These are phyloP conservation scores for Chelonus formosanus DNA, from an alignment of 2,888 invertebrate species.

Conservation along the genomic window DNA sequence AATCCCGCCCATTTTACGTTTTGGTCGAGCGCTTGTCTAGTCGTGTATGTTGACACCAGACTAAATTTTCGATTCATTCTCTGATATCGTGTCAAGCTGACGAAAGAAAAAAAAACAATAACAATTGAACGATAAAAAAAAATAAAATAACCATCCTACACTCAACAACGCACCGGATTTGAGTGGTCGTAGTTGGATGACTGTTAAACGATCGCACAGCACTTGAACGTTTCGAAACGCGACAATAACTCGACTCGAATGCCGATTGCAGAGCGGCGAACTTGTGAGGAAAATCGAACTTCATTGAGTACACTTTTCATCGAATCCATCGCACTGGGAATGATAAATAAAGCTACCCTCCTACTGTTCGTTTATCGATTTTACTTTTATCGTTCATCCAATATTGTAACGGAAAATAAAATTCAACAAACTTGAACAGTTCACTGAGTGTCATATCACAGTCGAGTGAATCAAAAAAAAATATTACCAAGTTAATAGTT, in stretches of 20 bases:
- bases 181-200: conserved; percentile 17
- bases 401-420: conserved; percentile 14
- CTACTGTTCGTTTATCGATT: background rate
- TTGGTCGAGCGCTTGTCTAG: conserved; percentile 21
- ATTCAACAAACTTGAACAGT: background rate
- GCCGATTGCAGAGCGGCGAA: conserved; percentile 15
- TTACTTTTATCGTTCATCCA: conserved; percentile 10
- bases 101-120: conserved; percentile 14
- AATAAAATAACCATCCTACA: conserved; percentile 3
- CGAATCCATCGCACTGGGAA: conserved; percentile 9
- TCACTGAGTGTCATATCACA: too few species aligned
- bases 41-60: conserved; percentile 39
- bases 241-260: conserved; percentile 27
- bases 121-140: conserved; percentile 3
- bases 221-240: conserved; percentile 22
- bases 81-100: conserved; percentile 27
- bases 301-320: conserved; percentile 6
- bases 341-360: conserved; percentile 4
- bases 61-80: conserved; percentile 42
- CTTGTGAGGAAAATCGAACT: conserved; percentile 13
- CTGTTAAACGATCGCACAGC: conserved; percentile 23
- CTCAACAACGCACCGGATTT: conserved; percentile 15
- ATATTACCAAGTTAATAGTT: too few species aligned
- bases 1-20: conserved; percentile 50
- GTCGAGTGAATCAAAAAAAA: conserved; percentile 6